Evolutionary conservation across 1,140 invertebrate species (phyloP), one percentile per base, ranked within the genome.

Genomic region (Heliconius melpomene): DNA sequence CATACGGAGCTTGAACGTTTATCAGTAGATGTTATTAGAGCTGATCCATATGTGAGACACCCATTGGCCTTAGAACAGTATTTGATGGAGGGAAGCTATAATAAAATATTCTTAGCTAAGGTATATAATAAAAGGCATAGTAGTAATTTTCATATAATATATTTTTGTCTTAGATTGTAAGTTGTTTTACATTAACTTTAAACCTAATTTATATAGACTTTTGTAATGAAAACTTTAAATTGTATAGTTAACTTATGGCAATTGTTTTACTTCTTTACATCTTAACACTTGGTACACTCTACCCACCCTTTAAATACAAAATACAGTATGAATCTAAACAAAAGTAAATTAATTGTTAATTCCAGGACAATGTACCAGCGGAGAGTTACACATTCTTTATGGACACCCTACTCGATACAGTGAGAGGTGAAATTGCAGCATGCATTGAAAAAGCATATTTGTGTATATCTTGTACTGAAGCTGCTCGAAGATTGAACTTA

Each of bases 51-150:
- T 92, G 99, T 99, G 52, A 96, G 97, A 82, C 98, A 99, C 92
- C 98, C 99, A 1, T 95, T 99, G 1, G 98, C 98, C 50, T 95
- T 99, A 83, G 99, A 99, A 89, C 99, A 99, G 90, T 99, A 99
- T 94, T 95, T 99, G 66, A 99, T 99, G 99, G 99, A 99, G 95
- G 99, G 99, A 40, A 98, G 98, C 79, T 99, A 99, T 89, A 99
- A 99, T 92, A 99, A 99, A 95, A 95, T 96, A 70, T 96, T 96
- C 84, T 93, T 95, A 79, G 95, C 95, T 36, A 96, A 96, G 90
- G 95, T 95, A n/a, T n/a, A n/a, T n/a, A n/a, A n/a, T n/a, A n/a
- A n/a, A n/a, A n/a, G n/a, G n/a, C 54, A 75, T 72, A 72, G 36
- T 75, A 16, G 5, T 40, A 11, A 36, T 36, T 36, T 36, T 36